Percentiles rank a stretch among this genome's conserved stretches.
Conservation (phyloP, 2,888 invertebrate species). For the Drosophila neotestacea region DNA sequence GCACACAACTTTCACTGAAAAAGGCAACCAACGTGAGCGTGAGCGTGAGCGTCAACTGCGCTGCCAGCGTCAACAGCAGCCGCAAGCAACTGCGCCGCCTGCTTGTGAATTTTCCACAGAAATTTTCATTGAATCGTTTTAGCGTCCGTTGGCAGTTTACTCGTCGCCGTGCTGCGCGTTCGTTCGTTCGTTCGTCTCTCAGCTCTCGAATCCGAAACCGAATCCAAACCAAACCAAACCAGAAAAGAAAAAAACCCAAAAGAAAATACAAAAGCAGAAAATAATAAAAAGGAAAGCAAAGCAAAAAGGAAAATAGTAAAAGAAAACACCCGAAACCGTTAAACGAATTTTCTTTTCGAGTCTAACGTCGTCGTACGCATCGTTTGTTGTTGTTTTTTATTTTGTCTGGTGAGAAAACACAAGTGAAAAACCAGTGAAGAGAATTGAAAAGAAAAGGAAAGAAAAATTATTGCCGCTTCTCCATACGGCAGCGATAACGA, state of each 20-base stretch:
- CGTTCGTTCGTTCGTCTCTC: constrained; percentile 73
- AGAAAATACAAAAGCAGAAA: not conserved
- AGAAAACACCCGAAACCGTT: not conserved
- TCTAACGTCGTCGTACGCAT: not conserved
- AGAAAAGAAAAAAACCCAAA: constrained; percentile 5
- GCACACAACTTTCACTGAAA: constrained; percentile 70
- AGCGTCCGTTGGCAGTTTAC: constrained; percentile 68
- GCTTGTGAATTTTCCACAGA: constrained; percentile 65
- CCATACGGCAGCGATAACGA: not conserved
- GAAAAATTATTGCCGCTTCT: no score
- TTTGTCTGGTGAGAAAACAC: constrained; percentile 27
- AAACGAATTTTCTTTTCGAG: no score
- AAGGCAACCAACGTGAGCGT: constrained; percentile 35
- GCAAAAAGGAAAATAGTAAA: not conserved
- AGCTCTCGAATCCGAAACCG: constrained; percentile 41
- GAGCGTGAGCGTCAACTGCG: constrained; percentile 24
- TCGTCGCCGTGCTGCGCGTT: constrained; percentile 75
- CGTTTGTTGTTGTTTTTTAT: constrained; percentile 25
- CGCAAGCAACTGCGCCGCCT: constrained; percentile 7
- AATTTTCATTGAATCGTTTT: constrained; percentile 70
- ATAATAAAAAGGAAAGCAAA: constrained; percentile 7
- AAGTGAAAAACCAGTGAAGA: constrained; percentile 21
- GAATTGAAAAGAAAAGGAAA: not conserved
- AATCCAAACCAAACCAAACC: constrained; percentile 12
- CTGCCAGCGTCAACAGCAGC: constrained; percentile 22